Percentiles rank a stretch among this genome's conserved stretches.
phyloP scores from a whole-genome alignment of 64 coral and sea anemone species.

The Porites lutea region DNA sequence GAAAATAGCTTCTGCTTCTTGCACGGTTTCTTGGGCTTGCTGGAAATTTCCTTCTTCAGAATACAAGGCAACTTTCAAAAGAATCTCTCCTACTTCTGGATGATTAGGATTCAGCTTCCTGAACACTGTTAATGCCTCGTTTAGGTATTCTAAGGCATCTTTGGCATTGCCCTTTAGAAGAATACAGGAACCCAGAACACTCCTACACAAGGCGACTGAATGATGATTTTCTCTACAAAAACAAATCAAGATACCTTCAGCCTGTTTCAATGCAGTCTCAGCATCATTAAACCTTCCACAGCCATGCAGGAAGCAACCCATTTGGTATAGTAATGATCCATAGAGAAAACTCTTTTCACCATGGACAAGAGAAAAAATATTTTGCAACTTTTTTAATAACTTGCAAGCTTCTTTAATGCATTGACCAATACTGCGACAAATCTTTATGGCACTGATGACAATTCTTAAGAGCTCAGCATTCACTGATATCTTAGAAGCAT shows the following conservation, averaged over 20 bases:
- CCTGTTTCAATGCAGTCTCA: background rate
- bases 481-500: background rate
- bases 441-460: background rate
- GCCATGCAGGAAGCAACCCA: background rate
- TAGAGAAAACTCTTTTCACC: background rate
- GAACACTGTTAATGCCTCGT: background rate
- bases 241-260: background rate
- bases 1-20: background rate
- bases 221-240: background rate
- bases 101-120: background rate
- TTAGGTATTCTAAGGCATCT: background rate
- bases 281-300: background rate
- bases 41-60: background rate
- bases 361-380: background rate
- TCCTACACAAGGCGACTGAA: conserved; percentile 8
- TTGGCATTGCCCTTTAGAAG: background rate
- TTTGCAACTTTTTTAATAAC: background rate
- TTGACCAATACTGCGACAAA: background rate
- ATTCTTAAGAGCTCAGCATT: conserved; percentile 12
- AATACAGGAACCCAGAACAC: background rate
- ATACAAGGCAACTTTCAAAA: background rate
- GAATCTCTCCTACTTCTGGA: background rate
- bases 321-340: conserved; percentile 13
- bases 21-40: background rate
- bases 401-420: background rate